These are phyloP conservation scores for Myathropa florea DNA, from an alignment of 2,888 invertebrate genomes.

Conservation along the genomic window DNA sequence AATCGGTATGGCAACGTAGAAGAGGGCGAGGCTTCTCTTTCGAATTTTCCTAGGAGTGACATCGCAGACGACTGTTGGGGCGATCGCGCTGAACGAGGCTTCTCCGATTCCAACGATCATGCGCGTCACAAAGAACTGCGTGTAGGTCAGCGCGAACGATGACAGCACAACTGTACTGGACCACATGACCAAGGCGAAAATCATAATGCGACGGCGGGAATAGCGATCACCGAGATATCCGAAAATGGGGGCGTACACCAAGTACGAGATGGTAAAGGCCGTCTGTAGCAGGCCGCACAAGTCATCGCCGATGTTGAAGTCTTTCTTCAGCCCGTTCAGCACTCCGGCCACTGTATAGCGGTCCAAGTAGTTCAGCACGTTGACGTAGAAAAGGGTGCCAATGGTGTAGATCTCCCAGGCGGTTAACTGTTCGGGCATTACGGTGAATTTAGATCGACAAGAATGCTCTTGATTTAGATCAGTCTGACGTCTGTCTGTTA, in stretches of 20 bases:
- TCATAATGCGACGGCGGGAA: constrained; percentile 34
- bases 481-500: too few species aligned
- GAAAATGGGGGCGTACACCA: constrained; percentile 37
- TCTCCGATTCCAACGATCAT: constrained; percentile 43
- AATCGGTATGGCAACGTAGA: constrained; percentile 41
- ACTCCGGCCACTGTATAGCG: constrained; percentile 47
- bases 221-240: constrained; percentile 51
- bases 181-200: constrained; percentile 30
- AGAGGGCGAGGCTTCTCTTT: constrained; percentile 23
- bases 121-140: constrained; percentile 24
- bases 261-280: constrained; percentile 35
- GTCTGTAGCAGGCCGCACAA: constrained; percentile 51
- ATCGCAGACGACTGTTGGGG: constrained; percentile 55
- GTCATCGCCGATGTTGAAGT: constrained; percentile 41
- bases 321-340: constrained; percentile 12
- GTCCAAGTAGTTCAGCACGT: constrained; percentile 53
- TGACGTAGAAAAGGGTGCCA: constrained; percentile 14
- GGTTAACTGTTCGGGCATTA: background rate
- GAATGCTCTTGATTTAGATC: too few species aligned
- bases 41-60: constrained; percentile 18
- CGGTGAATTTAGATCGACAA: too few species aligned
- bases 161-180: constrained; percentile 15
- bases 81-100: constrained; percentile 36
- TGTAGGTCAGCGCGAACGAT: constrained; percentile 30
- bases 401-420: constrained; percentile 25